These are phyloP conservation scores for Platorchestia sp. DNA, from an alignment of 1,140 invertebrate genomes.

Conservation along the genomic window DNA sequence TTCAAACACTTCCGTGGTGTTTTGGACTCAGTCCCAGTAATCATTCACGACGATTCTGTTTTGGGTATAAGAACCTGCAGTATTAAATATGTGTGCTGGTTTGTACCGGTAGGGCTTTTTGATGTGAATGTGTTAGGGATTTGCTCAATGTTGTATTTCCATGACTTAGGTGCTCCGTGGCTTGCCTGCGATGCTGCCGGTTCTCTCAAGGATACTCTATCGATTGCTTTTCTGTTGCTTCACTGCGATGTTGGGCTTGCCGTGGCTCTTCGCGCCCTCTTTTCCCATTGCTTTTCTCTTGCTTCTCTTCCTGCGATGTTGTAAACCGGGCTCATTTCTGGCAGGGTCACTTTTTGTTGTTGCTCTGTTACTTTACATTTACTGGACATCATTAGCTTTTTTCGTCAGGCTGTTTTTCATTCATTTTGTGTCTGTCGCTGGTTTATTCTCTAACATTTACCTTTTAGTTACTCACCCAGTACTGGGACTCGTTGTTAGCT, in stretches of 20 bases:
- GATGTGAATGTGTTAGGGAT: not conserved
- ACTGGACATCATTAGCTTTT: not conserved
- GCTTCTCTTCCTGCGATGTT: not conserved
- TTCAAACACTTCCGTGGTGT: no score
- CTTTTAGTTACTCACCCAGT: not conserved
- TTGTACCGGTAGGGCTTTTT: no score
- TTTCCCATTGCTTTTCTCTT: not conserved
- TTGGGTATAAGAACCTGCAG: no score
- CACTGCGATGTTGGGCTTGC: not conserved
- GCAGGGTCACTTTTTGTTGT: not conserved
- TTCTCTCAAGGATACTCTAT: slow-evolving; percentile 5
- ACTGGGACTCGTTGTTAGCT: no score
- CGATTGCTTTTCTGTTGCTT: slow-evolving; percentile 17
- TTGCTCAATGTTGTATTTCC: not conserved
- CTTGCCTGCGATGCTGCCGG: not conserved
- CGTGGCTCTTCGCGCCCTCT: not conserved
- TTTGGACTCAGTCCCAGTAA: no score
- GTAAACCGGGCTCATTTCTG: not conserved
- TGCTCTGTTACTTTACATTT: not conserved
- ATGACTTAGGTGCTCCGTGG: not conserved
- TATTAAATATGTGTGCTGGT: no score
- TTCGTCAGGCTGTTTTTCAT: not conserved
- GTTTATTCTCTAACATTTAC: not conserved
- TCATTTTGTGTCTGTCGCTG: not conserved
- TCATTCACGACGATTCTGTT: no score